phyloP scores from a whole-genome alignment of 2,888 invertebrate genomes.

The Eupithecia vulgata region DNA sequence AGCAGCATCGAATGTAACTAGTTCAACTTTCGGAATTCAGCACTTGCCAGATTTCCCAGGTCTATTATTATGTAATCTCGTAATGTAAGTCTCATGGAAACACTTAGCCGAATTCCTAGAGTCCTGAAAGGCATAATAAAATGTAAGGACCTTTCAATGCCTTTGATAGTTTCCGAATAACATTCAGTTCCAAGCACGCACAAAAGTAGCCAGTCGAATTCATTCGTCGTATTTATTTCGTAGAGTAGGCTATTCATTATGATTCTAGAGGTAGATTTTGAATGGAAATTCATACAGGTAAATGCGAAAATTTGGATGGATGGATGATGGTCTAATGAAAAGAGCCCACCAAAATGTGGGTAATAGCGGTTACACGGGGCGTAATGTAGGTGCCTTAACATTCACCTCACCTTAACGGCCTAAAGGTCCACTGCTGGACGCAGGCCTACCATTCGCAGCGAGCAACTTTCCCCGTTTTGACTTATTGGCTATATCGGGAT shows the following conservation, averaged over 20 bases:
- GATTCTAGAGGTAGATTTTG: not conserved
- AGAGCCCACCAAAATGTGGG: no score
- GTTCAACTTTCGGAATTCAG: not conserved
- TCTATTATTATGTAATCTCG: not conserved
- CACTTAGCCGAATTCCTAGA: not conserved
- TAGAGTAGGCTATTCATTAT: not conserved
- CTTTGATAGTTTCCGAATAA: slow-evolving; percentile 5
- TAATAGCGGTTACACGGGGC: no score
- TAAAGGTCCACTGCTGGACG: no score
- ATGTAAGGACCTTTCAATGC: not conserved
- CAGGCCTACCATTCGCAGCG: no score
- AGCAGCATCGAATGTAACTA: not conserved
- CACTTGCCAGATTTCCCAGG: not conserved
- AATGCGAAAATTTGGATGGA: not conserved
- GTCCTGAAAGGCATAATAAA: not conserved
- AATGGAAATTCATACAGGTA: not conserved
- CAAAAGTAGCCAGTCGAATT: not conserved
- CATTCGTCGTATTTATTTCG: not conserved
- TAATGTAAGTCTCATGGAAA: not conserved
- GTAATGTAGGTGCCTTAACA: no score
- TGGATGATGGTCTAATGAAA: not conserved
- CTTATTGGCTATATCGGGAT: no score
- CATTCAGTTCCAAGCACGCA: not conserved
- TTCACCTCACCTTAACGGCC: no score
- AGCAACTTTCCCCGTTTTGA: no score